A percentile compares a stretch with the other conserved stretches of the same genome.
Evolutionary conservation across 92 coral and sea anemone genomes (phyloP).

Genomic region (Zoanthus solanderi): DNA sequence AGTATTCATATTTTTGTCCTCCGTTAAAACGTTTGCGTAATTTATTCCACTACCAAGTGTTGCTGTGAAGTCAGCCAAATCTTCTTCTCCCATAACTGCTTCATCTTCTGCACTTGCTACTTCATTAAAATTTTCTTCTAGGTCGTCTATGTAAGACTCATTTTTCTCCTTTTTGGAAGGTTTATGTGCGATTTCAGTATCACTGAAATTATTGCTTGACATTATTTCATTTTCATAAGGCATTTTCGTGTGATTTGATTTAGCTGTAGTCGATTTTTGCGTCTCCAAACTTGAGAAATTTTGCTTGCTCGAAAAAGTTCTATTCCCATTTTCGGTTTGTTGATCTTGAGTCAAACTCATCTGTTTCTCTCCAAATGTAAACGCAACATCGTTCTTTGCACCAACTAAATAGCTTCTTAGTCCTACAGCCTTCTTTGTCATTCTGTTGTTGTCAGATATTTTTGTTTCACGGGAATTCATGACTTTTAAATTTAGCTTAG

Average conservation of each 20-base stretch:
- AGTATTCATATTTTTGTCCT: constrained; percentile 21
- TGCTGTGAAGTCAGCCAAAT: not conserved
- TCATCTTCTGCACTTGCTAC: constrained; percentile 18
- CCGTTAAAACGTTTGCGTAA: not conserved
- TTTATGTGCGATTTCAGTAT: not conserved
- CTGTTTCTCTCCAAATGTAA: not conserved
- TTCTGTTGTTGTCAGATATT: not conserved
- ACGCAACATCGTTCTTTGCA: not conserved
- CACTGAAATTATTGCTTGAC: not conserved
- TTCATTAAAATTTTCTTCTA: constrained; percentile 9
- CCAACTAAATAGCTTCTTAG: not conserved
- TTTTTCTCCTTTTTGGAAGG: not conserved
- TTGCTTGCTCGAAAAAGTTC: not conserved
- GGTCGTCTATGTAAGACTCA: not conserved
- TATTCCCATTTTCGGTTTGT: not conserved
- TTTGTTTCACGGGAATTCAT: not conserved
- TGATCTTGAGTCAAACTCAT: no score
- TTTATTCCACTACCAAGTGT: not conserved
- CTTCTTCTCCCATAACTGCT: constrained; percentile 49
- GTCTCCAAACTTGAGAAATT: not conserved
- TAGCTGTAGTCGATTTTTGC: not conserved
- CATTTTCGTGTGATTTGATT: not conserved
- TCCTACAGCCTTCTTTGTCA: not conserved
- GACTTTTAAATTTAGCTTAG: not conserved
- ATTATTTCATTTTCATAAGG: not conserved